phyloP scores from a whole-genome alignment of 2,113 vertebrate genomes.

The Platanista minor region DNA sequence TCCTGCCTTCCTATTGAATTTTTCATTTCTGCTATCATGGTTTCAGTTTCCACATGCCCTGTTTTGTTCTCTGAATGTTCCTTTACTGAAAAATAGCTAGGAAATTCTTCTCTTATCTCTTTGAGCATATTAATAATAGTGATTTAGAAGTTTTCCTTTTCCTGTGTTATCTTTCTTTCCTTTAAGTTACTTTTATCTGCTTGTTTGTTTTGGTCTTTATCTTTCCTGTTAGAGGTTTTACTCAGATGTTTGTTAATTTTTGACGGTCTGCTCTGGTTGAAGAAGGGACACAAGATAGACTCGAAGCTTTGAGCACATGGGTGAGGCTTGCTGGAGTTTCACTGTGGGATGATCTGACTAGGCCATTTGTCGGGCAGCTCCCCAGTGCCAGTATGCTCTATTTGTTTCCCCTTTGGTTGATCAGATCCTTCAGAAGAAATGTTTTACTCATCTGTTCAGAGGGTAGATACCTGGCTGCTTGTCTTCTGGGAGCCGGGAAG shows the following conservation, averaged over 20 bases:
- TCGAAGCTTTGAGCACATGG: not conserved
- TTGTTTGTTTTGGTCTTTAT: not conserved
- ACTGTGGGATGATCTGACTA: not conserved
- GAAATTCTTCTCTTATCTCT: not conserved
- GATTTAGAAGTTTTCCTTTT: not conserved
- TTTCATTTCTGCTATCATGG: not conserved
- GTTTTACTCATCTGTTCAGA: not conserved
- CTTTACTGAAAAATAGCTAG: constrained; percentile 5
- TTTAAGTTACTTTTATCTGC: not conserved
- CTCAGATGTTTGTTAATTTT: not conserved
- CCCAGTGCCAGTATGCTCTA: not conserved
- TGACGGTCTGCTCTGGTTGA: not conserved
- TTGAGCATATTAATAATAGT: not conserved
- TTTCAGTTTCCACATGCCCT: not conserved
- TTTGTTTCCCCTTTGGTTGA: not conserved
- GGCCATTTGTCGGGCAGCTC: not conserved
- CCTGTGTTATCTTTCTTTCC: not conserved
- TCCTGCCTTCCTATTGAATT: not conserved
- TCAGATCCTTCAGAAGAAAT: not conserved
- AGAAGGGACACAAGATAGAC: not conserved
- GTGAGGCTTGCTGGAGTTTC: not conserved
- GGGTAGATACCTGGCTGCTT: not conserved
- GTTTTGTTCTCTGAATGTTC: not conserved
- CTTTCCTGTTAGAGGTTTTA: not conserved
- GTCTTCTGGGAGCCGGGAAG: not conserved